phyloP scores from a whole-genome alignment of 2,113 vertebrate species.

The human (Homo sapiens) region GRCh38 chr4:138379501-138380000 shows the following conservation, averaged over 20 bases:
- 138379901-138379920: not conserved
- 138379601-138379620: not conserved
- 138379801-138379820: not conserved
- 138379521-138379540: not conserved
- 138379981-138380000: not conserved
- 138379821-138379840: not conserved
- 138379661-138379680: not conserved
- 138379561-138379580: not conserved
- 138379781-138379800: not conserved
- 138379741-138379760: accelerated
- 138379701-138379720: not conserved
- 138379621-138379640: not conserved
- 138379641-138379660: not conserved
- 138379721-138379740: not conserved
- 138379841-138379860: not conserved
- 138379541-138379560: not conserved
- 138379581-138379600: not conserved
- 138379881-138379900: not conserved
- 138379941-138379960: not conserved
- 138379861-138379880: not conserved
- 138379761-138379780: not conserved
- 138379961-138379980: not conserved
- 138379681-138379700: not conserved
- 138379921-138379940: not conserved
- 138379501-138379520: not conserved